phyloP scores from a whole-genome alignment of 2,888 invertebrate genomes.

The Oscheius onirici region DNA sequence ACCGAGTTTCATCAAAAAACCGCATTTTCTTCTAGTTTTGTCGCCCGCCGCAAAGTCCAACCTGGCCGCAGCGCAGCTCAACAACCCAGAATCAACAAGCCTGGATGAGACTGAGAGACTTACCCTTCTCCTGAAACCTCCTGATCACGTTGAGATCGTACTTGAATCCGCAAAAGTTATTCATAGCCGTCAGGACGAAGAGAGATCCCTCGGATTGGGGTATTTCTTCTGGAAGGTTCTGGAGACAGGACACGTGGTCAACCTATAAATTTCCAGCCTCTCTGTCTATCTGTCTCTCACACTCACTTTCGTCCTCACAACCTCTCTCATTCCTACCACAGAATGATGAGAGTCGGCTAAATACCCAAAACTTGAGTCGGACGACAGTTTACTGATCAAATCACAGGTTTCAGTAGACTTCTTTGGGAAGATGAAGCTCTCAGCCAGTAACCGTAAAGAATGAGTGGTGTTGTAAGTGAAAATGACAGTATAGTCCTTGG shows the following conservation, averaged over 20 bases:
- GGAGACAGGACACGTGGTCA: constrained; percentile 38
- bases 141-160: constrained; percentile 74
- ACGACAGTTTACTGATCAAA: too few species aligned
- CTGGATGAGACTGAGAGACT: too few species aligned
- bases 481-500: constrained; percentile 85
- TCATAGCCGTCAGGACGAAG: constrained; percentile 88
- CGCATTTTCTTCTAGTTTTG: too few species aligned
- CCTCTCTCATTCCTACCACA: constrained; percentile 88
- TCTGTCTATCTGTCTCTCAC: not conserved
- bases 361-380: constrained; percentile 40
- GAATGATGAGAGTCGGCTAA: constrained; percentile 93
- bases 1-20: too few species aligned
- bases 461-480: constrained; percentile 95
- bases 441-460: constrained; percentile 84
- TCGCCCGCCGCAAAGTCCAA: too few species aligned
- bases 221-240: constrained; percentile 12
- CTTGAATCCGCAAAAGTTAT: constrained; percentile 92
- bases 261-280: constrained; percentile 14
- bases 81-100: too few species aligned
- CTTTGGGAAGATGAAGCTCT: constrained; percentile 78
- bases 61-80: too few species aligned
- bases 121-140: constrained; percentile 50
- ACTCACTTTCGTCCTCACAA: constrained; percentile 74
- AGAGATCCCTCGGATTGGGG: constrained; percentile 73
- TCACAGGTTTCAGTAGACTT: constrained; percentile 11